Percentiles rank a stretch among this genome's conserved stretches.
Evolutionary conservation across 2,888 invertebrate species (phyloP).

Genomic region (Zaprionus bogoriensis): DNA sequence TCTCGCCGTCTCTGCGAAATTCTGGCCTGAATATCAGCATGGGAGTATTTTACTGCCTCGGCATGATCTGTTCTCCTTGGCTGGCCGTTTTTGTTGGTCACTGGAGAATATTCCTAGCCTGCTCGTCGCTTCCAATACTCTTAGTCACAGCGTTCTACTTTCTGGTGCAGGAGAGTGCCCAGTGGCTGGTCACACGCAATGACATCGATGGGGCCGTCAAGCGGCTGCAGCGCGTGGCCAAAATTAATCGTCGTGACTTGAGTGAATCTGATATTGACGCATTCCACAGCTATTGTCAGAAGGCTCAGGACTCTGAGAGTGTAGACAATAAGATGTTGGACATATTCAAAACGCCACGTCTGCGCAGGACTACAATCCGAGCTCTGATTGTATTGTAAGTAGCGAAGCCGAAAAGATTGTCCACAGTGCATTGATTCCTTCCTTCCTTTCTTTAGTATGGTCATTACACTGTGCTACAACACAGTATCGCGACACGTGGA

Average conservation of each 20-base stretch:
- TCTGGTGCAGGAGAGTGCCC: slow-evolving; percentile 85
- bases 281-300: slow-evolving; percentile 72
- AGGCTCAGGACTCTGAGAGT: slow-evolving; percentile 15
- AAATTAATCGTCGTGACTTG: slow-evolving; percentile 83
- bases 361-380: slow-evolving; percentile 83
- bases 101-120: slow-evolving; percentile 84
- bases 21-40: slow-evolving; percentile 84
- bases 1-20: slow-evolving; percentile 84
- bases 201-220: slow-evolving; percentile 83
- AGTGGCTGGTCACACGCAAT: slow-evolving; percentile 85
- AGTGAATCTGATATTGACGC: slow-evolving; percentile 70
- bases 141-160: slow-evolving; percentile 83
- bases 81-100: slow-evolving; percentile 81
- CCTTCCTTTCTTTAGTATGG: slow-evolving; percentile 82
- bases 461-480: slow-evolving; percentile 84
- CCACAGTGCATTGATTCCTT: background rate
- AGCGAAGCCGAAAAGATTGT: no score
- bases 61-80: slow-evolving; percentile 84
- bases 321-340: slow-evolving; percentile 73
- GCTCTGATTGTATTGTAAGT: slow-evolving; percentile 85
- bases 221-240: slow-evolving; percentile 84
- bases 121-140: slow-evolving; percentile 83
- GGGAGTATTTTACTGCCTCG: slow-evolving; percentile 84
- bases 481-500: slow-evolving; percentile 85
- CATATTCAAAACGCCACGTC: slow-evolving; percentile 83